Evolutionary conservation across 2,113 vertebrate genomes (phyloP).

Genomic region (Ailurus styani): DNA sequence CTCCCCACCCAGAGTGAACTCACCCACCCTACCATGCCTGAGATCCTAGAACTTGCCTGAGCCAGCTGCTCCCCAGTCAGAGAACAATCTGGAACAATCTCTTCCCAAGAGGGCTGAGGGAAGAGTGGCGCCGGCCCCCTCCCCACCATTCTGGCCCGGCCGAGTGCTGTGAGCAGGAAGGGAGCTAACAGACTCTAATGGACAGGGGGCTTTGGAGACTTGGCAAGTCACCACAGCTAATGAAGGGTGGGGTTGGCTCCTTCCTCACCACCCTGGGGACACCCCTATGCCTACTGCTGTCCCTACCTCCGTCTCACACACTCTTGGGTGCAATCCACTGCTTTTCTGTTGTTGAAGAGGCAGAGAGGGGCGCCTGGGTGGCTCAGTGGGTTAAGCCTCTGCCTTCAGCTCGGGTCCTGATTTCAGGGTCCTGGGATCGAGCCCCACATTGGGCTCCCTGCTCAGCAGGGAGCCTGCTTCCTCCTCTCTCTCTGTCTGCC

Average conservation of each 20-base stretch:
- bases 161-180: neutral
- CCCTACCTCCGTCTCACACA: neutral
- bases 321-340: neutral
- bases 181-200: neutral
- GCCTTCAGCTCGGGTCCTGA: too few relatives aligned
- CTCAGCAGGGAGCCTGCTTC: too few relatives aligned
- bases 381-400: too few relatives aligned
- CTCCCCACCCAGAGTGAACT: neutral
- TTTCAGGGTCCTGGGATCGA: too few relatives aligned
- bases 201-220: neutral
- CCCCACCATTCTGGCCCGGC: neutral
- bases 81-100: conserved; percentile 32
- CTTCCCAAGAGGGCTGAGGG: neutral
- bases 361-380: too few relatives aligned
- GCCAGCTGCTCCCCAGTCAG: neutral
- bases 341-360: neutral
- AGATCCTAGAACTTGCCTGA: neutral
- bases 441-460: too few relatives aligned
- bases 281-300: neutral
- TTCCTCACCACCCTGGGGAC: neutral
- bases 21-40: neutral
- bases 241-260: neutral
- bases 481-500: too few relatives aligned
- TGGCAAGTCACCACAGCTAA: neutral
- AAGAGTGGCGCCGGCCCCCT: neutral